Conservation (phyloP, 2,888 invertebrate species). For the Papilio elwesi region DNA sequence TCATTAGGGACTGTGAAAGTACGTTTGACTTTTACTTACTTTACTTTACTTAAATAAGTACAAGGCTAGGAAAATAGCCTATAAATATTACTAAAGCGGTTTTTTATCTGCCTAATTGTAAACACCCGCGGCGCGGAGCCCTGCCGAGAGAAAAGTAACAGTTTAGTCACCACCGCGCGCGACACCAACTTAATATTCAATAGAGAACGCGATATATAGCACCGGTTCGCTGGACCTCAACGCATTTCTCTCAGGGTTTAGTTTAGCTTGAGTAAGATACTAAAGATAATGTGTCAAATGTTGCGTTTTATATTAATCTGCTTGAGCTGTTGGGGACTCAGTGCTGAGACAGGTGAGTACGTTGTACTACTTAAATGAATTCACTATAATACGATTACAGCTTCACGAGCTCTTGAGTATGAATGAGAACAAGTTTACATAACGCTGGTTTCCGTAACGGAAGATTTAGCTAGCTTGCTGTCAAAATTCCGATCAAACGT, state of each 20-base stretch:
- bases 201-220: conserved; percentile 33
- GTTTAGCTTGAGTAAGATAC: neutral
- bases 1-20: no score
- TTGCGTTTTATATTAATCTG: conserved; percentile 10
- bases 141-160: conserved; percentile 24
- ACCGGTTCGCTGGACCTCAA: conserved; percentile 11
- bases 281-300: conserved; percentile 22
- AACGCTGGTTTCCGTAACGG: no score
- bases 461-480: no score
- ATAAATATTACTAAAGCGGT: neutral
- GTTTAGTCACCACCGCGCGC: neutral
- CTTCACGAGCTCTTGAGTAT: neutral
- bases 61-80: neutral
- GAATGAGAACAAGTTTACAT: neutral
- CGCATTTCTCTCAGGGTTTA: conserved; percentile 33
- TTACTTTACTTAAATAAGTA: no score
- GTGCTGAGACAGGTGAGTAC: conserved; percentile 14
- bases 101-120: neutral
- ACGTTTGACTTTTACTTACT: no score
- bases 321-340: neutral
- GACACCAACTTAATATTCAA: conserved; percentile 31
- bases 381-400: neutral
- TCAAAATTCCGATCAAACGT: no score
- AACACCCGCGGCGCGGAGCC: neutral
- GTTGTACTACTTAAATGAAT: neutral